phyloP scores from a whole-genome alignment of 1,140 invertebrate genomes.

The Yoshiicerus persimilis region DNA sequence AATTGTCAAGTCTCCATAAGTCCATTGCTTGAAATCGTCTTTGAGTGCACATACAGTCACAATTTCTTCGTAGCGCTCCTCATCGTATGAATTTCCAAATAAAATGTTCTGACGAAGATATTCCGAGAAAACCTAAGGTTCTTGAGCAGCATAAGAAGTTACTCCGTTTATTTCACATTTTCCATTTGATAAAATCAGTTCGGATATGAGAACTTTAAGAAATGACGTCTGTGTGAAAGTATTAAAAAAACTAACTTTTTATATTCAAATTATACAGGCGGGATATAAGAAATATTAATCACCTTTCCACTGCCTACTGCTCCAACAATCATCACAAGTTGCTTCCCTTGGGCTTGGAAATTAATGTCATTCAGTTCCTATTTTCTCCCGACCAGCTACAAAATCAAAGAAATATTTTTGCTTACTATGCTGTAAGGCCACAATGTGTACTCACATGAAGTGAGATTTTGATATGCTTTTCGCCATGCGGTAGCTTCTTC shows the following conservation, averaged over 20 bases:
- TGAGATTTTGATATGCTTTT: no score
- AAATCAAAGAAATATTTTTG: no score
- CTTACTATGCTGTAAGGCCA: no score
- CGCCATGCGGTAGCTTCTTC: conserved; percentile 26
- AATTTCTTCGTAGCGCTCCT: conserved; percentile 53
- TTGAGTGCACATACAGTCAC: conserved; percentile 57
- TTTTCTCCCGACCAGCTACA: conserved; percentile 16
- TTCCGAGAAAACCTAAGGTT: conserved; percentile 65
- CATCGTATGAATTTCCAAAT: conserved; percentile 61
- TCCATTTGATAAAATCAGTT: conserved; percentile 63
- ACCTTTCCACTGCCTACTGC: conserved; percentile 35
- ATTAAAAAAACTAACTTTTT: background rate
- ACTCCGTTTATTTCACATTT: conserved; percentile 60
- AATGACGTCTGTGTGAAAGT: conserved; percentile 61
- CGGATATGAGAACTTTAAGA: conserved; percentile 64
- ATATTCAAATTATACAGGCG: background rate
- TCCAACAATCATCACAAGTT: conserved; percentile 35
- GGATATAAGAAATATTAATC: background rate
- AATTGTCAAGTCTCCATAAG: conserved; percentile 78
- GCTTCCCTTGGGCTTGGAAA: background rate
- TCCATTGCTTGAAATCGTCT: conserved; percentile 71
- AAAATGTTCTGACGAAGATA: conserved; percentile 64
- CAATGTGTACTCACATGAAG: no score
- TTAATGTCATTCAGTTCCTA: background rate
- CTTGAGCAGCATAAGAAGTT: conserved; percentile 73